Evolutionary conservation across 2,113 vertebrate species (phyloP).

Genomic region (Hemiprocne comata): DNA sequence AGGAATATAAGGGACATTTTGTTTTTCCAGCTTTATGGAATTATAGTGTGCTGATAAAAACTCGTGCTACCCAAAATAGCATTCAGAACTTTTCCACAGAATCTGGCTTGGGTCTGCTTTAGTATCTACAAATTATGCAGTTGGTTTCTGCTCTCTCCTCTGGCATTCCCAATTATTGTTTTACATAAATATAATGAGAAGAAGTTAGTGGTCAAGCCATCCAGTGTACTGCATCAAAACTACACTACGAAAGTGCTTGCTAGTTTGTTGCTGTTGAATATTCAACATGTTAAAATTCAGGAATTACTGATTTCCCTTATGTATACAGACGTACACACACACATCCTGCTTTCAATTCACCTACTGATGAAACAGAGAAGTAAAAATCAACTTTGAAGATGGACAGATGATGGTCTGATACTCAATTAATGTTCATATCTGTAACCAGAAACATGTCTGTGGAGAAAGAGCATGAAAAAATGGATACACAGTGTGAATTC

Average conservation of each 20-base stretch:
- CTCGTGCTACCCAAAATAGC: neutral
- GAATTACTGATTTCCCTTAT: neutral
- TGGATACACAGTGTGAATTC: neutral
- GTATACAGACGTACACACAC: no score
- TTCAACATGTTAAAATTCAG: neutral
- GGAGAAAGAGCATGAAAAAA: neutral
- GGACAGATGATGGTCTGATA: neutral
- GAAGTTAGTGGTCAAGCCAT: neutral
- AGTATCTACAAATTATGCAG: neutral
- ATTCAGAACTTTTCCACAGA: neutral
- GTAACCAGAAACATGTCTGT: neutral
- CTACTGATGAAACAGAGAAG: neutral
- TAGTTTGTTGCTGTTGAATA: neutral
- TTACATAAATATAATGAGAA: neutral
- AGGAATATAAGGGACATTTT: neutral
- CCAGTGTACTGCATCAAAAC: neutral
- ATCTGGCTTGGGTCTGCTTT: neutral
- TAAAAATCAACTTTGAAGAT: neutral
- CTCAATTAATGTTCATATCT: neutral
- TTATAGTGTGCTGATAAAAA: neutral
- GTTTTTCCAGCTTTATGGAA: neutral
- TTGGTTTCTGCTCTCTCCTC: neutral
- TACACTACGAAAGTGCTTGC: neutral
- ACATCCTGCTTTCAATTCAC: neutral
- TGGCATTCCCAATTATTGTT: neutral